phyloP scores from a whole-genome alignment of 2,888 invertebrate genomes.

The Leucophenga maculata region DNA sequence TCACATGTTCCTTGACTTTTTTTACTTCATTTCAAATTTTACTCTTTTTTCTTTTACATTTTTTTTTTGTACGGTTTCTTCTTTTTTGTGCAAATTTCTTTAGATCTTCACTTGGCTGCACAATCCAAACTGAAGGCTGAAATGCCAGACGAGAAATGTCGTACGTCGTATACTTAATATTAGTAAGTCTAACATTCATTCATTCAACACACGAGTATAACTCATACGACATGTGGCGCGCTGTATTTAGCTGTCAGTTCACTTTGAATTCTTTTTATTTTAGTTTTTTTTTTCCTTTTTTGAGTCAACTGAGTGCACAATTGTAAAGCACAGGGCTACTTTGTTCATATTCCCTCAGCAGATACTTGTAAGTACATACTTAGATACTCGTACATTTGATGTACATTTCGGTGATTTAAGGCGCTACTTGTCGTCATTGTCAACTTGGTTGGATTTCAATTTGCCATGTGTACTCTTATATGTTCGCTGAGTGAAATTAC shows the following conservation, averaged over 20 bases:
- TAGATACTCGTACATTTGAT: not conserved
- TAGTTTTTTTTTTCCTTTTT: constrained; percentile 50
- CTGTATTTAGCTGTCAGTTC: constrained; percentile 24
- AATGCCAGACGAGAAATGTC: constrained; percentile 41
- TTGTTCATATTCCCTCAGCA: constrained; percentile 44
- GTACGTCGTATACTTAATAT: constrained; percentile 30
- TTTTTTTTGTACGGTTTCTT: constrained; percentile 35
- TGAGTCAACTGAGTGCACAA: constrained; percentile 52
- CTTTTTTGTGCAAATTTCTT: constrained; percentile 52
- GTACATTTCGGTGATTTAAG: constrained; percentile 21
- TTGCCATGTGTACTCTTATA: not conserved
- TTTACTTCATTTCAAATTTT: constrained; percentile 5
- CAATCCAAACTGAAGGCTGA: constrained; percentile 55
- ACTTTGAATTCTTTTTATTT: constrained; percentile 12
- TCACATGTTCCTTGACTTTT: constrained; percentile 2
- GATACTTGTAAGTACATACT: too few species aligned
- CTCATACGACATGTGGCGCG: constrained; percentile 50
- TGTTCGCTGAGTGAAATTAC: not conserved
- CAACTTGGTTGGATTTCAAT: constrained; percentile 2
- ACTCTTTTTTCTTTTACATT: constrained; percentile 3
- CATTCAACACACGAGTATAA: constrained; percentile 35
- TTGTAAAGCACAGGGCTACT: constrained; percentile 58
- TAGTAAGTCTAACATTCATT: constrained; percentile 20
- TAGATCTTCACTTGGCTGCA: constrained; percentile 63
- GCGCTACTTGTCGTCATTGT: constrained; percentile 12